Evolutionary conservation across 2,797 vertebrate species (phyloP), one percentile per base, ranked within the genome.

Genomic region (Coregonus ussuriensis): DNA sequence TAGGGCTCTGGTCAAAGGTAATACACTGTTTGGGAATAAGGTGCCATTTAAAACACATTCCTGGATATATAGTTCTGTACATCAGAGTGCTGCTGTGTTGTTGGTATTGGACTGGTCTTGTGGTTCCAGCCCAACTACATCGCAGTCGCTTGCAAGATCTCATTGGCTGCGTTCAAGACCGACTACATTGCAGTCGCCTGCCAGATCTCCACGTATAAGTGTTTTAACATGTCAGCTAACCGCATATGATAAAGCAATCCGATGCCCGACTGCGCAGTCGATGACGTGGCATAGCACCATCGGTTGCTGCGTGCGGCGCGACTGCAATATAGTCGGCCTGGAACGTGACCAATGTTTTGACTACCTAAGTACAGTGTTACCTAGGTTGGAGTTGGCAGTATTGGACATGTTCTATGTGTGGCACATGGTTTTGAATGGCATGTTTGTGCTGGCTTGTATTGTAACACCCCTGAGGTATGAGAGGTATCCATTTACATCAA

Each of bases 381-480:
- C 86, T 88, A 91, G 79, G 31, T 88, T 91, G 56, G 56, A 21
- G n/a, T 21, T 62, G 91, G 93, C 91, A 91, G 93, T 91, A 88
- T 69, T 82, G 84, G 87, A 86, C 80, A 62, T 13, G 62, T 18
- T 92, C 88, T 87, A 81, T 90, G 85, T 86, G 91, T 91, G 90
- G 89, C 88, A 90, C 86, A 75, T 77, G 85, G 76, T 80, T 87
- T 77, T 83, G 81, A 81, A 88, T 85, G 88, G 86, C 75, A 82
- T 88, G 90, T 88, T 92, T 94, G 91, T 91, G 91, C 91, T 92
- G 92, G 93, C 92, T 59, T 94, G 88, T 89, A 81, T 91, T 82
- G 86, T 90, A 86, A 92, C 89, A 86, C 91, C 91, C 92, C 90
- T 91, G 91, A 94, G 92, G 88, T 90, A 82, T 74, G 85, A 83